Evolutionary conservation across 2,888 invertebrate genomes (phyloP), one percentile per base, ranked within the genome.

Genomic region (Ectemnius cavifrons): DNA sequence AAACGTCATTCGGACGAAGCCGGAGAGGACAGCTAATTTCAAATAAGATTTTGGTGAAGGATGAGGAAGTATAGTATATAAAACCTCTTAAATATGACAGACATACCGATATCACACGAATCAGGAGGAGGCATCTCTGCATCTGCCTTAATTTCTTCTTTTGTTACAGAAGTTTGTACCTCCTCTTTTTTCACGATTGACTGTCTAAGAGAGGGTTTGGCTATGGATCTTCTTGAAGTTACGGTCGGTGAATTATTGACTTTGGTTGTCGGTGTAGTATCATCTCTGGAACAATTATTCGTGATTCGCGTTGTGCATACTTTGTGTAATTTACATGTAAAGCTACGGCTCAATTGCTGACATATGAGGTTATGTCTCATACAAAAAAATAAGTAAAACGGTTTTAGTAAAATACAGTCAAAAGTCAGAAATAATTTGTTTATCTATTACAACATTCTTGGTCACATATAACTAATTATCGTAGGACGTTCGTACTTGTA

Each of bases 41-140:
- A 37, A 37, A 37, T 37, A 37, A 37, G 8, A 2, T 37, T 37
- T 11, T 37, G 1, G 0, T 37, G 11, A 11, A 11, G 37, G 16
- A 18, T 13, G 6, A 27, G 16, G 46, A 65, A 16, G 6, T 4
- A 23, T 45, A 23, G 3, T 8, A 8, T 20, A 11, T 45, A 57
- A 46, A 13, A 49, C 8, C 14, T n/a, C 4, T 28, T 63, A 4
- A 23, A 69, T 16, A 52, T 6, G 27, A 27, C 4, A 46, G 27
- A 59, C 14, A n/a, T 75, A 82, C 82, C 79, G 1, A 78, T 69
- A 63, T 83, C 78, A 61, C 69, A 71, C 6, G 69, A 14, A n/a
- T 83, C 73, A 27, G 23, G 6, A 62, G 18, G 71, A 27, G 69
- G n/a, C 46, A 28, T 18, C n/a, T 45, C 68, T 37, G 23, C 72